Percentiles rank a stretch among this genome's conserved stretches.
phyloP scores from a whole-genome alignment of 2,797 vertebrate species.

The Ficedula albicollis region DNA sequence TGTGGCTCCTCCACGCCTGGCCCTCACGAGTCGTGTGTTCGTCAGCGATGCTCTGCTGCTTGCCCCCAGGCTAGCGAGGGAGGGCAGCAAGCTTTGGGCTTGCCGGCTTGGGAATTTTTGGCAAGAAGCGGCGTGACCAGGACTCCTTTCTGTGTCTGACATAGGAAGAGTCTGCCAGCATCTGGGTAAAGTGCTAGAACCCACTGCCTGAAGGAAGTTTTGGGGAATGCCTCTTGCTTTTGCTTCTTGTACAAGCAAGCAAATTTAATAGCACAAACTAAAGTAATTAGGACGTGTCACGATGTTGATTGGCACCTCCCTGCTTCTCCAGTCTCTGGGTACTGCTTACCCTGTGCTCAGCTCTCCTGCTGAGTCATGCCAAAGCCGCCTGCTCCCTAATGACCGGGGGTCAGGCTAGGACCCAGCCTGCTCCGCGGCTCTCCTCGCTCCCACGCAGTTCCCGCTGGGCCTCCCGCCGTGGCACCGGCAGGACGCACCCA shows the following conservation, averaged over 20 bases:
- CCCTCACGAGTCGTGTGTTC: not conserved
- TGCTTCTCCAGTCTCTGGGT: not conserved
- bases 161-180: not conserved
- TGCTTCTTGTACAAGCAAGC: not conserved
- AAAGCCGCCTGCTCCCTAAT: slow-evolving; percentile 12
- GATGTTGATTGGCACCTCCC: not conserved
- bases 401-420: not conserved
- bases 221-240: slow-evolving; percentile 28
- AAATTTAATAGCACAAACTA: not conserved
- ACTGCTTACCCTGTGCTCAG: not conserved
- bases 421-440: not conserved
- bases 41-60: accelerated
- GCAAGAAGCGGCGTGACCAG: not conserved
- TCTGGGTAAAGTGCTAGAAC: not conserved
- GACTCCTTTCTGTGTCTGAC: not conserved
- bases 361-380: slow-evolving; percentile 18
- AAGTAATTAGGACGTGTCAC: not conserved
- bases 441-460: slow-evolving; percentile 34
- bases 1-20: not conserved
- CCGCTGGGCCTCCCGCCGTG: not conserved
- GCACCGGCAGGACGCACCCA: slow-evolving; percentile 17
- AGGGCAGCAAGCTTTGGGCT: not conserved
- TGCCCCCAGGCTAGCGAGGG: not conserved
- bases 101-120: not conserved
- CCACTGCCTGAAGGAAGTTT: not conserved